phyloP scores from a whole-genome alignment of 2,888 invertebrate genomes.

The Synanthedon vespiformis region DNA sequence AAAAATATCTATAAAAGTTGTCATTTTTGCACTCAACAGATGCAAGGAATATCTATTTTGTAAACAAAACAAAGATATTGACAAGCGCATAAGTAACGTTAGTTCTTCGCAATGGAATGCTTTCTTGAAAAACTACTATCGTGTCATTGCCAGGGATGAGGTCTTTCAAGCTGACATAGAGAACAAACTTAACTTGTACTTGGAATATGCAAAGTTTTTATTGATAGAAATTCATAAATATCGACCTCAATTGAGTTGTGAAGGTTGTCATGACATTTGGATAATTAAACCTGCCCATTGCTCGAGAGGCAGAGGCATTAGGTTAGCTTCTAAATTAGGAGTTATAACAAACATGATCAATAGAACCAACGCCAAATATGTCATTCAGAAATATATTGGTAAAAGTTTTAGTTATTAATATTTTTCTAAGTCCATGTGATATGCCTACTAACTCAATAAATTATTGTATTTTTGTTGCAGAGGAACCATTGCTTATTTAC shows the following conservation, averaged over 20 bases:
- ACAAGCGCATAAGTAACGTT: conserved; percentile 41
- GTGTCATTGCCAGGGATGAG: conserved; percentile 70
- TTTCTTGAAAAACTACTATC: conserved; percentile 76
- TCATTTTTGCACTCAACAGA: conserved; percentile 79
- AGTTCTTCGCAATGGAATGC: conserved; percentile 75
- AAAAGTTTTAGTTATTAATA: conserved; percentile 13
- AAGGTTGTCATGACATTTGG: conserved; percentile 89
- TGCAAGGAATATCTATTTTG: conserved; percentile 74
- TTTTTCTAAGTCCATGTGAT: no score
- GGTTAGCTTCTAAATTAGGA: conserved; percentile 79
- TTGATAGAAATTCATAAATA: conserved; percentile 70
- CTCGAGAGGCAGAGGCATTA: conserved; percentile 86
- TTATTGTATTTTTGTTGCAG: conserved; percentile 48
- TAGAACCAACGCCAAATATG: conserved; percentile 74
- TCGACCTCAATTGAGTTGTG: conserved; percentile 75
- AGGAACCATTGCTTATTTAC: conserved; percentile 83
- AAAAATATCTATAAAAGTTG: conserved; percentile 62
- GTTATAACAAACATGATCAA: conserved; percentile 76
- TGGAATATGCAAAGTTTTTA: conserved; percentile 63
- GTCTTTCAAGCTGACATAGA: conserved; percentile 50
- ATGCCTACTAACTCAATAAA: no score
- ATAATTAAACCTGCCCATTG: conserved; percentile 89
- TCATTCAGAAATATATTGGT: conserved; percentile 94
- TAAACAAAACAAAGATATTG: conserved; percentile 76
- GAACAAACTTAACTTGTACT: conserved; percentile 40